Percentiles rank a stretch among this genome's conserved stretches.
These are phyloP conservation scores for Hypocryptadius cinnamomeus DNA, from an alignment of 2,113 vertebrate species.

Conservation along the genomic window DNA sequence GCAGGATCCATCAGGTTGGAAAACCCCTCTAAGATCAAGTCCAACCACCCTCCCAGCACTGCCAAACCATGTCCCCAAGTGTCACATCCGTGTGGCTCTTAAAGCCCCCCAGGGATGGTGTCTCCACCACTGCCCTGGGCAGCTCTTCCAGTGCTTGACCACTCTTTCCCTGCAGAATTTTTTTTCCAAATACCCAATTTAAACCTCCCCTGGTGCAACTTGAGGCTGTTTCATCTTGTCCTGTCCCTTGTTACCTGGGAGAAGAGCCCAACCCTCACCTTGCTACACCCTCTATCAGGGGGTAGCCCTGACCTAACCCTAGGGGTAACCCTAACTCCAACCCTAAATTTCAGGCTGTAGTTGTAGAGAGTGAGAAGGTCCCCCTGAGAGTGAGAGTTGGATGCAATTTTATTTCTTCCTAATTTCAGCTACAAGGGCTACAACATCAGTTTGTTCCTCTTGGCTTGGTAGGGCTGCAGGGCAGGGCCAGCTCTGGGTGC, in stretches of 20 bases:
- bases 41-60: not conserved
- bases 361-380: not conserved
- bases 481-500: not conserved
- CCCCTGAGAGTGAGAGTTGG: not conserved
- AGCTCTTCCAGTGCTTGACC: not conserved
- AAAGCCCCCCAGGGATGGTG: not conserved
- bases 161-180: not conserved
- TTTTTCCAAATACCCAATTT: not conserved
- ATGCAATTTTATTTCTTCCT: not conserved
- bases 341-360: not conserved
- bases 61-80: not conserved
- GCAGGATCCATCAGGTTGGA: not conserved
- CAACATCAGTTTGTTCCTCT: not conserved
- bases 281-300: too few species aligned
- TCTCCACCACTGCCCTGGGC: not conserved
- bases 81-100: rapidly evolving
- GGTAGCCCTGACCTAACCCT: not conserved
- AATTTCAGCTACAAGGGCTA: not conserved
- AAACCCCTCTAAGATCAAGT: not conserved
- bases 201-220: not conserved
- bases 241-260: not conserved
- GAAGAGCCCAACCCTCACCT: not conserved
- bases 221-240: not conserved
- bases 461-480: not conserved
- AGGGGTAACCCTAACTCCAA: not conserved